Conservation (phyloP, 2,888 invertebrate genomes). For the Drosophila demipolita region DNA sequence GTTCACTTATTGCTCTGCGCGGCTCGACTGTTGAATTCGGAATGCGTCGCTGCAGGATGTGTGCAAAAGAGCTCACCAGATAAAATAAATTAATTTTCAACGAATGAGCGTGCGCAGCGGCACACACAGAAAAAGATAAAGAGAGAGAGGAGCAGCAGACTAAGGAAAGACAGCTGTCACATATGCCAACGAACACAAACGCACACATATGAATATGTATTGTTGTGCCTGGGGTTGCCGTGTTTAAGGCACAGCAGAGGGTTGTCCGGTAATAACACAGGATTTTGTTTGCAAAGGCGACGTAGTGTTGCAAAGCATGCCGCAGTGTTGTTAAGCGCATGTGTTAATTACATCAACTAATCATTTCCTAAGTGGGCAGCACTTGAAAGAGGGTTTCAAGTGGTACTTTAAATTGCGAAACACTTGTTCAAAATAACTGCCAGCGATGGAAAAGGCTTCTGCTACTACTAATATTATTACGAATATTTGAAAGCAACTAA, state of each 20-base stretch:
- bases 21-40: constrained; percentile 42
- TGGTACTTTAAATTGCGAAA: background rate
- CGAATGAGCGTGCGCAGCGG: constrained; percentile 70
- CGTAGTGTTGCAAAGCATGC: constrained; percentile 41
- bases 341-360: constrained; percentile 1
- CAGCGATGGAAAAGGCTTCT: background rate
- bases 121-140: constrained; percentile 11
- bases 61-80: constrained; percentile 11
- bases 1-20: constrained; percentile 59
- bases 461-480: too few species aligned
- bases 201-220: background rate
- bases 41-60: constrained; percentile 63
- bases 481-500: background rate
- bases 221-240: constrained; percentile 43
- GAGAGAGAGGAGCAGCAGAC: constrained; percentile 3
- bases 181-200: background rate
- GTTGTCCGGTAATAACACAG: constrained; percentile 41
- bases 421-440: constrained; percentile 1
- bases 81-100: constrained; percentile 7
- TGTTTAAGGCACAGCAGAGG: constrained; percentile 21
- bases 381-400: constrained; percentile 20
- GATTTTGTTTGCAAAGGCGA: background rate
- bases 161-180: constrained; percentile 53
- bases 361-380: constrained; percentile 14
- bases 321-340: constrained; percentile 41